Evolutionary conservation across 2,797 vertebrate genomes (phyloP), one percentile per base, ranked within the genome.

Genomic region (Distichodus sexfasciatus): DNA sequence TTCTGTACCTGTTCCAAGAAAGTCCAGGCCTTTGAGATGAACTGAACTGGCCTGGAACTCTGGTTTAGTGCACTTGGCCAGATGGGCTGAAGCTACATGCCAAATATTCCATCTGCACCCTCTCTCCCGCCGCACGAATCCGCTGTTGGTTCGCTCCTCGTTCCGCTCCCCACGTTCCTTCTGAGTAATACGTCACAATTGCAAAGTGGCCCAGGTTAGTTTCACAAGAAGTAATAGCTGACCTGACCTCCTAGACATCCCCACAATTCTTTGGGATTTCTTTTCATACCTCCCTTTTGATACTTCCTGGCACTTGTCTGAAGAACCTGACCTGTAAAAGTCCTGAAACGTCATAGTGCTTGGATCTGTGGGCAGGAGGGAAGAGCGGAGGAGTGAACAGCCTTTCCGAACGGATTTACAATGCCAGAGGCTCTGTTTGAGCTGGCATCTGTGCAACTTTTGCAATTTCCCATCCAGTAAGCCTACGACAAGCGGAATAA

Each of bases 81-180:
- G 65, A 67, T 67, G 64, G 29, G 53, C 51, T 10, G 28, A 24
- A 57, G 51, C 1, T 12, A 28, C 19, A 31, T 14, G 43, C 44
- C 33, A 41, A 50, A 44, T 33, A 47, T n/a, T 67, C 40, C 29
- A 46, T 57, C 54, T 59, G 66, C 6, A 11, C 33, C n/a, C 29
- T 15, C 24, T 31, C 66, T 29, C 23, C 43, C 21, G n/a, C 50
- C 65, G 35, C 29, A 38, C 10, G 43, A 14, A 59, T 40, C 4
- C 19, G 2, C 46, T 28, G 41, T 43, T 47, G 46, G n/a, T 35
- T 26, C 31, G 15, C 19, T 57, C 21, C 29, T 58, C 3, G 2
- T 9, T 31, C 43, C 12, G 6, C 4, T 15, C 33, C 43, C 15
- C 3, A 8, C 24, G 21, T 15, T n/a, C 23, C 26, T 59, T 19